Percentiles rank a stretch among this genome's conserved stretches.
Conservation (phyloP, 2,797 vertebrate genomes). For the Avahi laniger region DNA sequence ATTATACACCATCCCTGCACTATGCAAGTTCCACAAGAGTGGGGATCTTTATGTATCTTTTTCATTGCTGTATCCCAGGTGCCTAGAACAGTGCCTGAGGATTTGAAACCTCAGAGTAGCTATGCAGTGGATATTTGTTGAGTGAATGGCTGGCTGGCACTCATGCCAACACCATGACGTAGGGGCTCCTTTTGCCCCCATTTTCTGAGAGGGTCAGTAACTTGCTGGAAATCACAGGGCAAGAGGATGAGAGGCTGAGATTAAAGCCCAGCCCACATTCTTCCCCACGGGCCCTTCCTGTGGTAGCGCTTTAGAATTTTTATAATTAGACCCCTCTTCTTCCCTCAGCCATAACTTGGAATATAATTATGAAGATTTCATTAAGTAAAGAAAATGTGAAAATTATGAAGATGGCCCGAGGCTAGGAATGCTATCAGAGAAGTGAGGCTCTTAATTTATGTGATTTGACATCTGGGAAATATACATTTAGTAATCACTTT, state of each 20-base stretch:
- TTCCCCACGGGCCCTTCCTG: not conserved
- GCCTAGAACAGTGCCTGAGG: not conserved
- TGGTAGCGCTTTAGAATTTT: not conserved
- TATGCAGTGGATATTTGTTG: not conserved
- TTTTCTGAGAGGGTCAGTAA: not conserved
- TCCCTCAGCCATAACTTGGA: constrained; percentile 28
- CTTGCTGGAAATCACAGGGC: not conserved
- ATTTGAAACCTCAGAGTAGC: not conserved
- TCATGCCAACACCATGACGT: not conserved
- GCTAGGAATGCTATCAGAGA: constrained; percentile 46
- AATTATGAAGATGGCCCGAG: constrained; percentile 59
- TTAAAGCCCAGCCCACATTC: not conserved
- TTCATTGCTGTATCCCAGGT: not conserved
- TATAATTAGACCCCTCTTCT: not conserved
- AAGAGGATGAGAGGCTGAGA: not conserved
- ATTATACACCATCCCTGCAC: not conserved
- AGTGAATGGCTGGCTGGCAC: not conserved
- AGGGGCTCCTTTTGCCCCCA: not conserved
- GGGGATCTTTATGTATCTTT: not conserved
- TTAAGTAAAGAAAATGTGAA: constrained; percentile 73
- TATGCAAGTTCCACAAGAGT: not conserved
- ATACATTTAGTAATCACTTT: constrained; percentile 60
- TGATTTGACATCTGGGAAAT: constrained; percentile 58
- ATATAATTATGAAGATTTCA: constrained; percentile 68
- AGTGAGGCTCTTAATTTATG: constrained; percentile 41